phyloP scores from a whole-genome alignment of 2,113 vertebrate species.

The Lucifuga dentata region DNA sequence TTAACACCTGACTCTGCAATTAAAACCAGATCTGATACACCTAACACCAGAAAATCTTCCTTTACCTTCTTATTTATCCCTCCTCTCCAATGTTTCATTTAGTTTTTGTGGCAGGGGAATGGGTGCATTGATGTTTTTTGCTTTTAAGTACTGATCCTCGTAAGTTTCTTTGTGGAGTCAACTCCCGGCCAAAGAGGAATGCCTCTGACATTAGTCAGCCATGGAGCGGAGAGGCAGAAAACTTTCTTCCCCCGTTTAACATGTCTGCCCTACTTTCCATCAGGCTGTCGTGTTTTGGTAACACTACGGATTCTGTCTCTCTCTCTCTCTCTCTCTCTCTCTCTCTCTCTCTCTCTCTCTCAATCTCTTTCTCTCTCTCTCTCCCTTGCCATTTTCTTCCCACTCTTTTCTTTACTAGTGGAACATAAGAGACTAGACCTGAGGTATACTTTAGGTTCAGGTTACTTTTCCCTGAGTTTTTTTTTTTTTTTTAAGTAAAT shows the following conservation, averaged over 20 bases:
- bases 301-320: conserved; percentile 42
- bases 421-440: conserved; percentile 18
- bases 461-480: too few relatives aligned
- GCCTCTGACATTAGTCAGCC: conserved; percentile 69
- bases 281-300: conserved; percentile 60
- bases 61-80: conserved; percentile 2
- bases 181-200: conserved; percentile 51
- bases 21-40: conserved; percentile 45
- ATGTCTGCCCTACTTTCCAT: conserved; percentile 75
- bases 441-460: too few relatives aligned
- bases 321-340: conserved; percentile 11
- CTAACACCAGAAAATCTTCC: conserved; percentile 15
- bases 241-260: conserved; percentile 59
- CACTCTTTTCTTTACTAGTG: conserved; percentile 15
- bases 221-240: conserved; percentile 41
- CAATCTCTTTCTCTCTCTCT: not conserved
- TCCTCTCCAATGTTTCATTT: conserved; percentile 10
- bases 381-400: conserved; percentile 23
- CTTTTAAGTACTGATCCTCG: conserved; percentile 36
- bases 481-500: not conserved
- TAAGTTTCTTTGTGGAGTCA: conserved; percentile 48
- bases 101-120: conserved; percentile 5
- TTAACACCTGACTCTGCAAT: conserved; percentile 37
- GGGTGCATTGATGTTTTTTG: conserved; percentile 38
- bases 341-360: not conserved